Evolutionary conservation across 2,797 vertebrate genomes (phyloP).

Genomic region (Hipposideros larvatus): DNA sequence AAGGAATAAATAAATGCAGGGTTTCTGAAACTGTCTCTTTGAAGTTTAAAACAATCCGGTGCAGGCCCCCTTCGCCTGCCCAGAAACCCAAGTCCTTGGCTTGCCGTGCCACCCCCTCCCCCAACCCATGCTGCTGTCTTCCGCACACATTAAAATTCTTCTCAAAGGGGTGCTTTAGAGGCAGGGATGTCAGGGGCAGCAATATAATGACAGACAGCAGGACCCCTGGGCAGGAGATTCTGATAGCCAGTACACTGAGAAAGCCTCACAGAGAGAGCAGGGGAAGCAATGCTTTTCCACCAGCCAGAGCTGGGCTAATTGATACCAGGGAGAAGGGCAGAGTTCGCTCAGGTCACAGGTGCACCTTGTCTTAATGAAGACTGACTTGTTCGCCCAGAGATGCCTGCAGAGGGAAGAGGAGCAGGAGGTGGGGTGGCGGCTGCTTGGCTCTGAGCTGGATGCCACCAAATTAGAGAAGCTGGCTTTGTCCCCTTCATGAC

Average conservation of each 20-base stretch:
- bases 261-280: not conserved
- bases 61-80: not conserved
- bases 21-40: constrained; percentile 50
- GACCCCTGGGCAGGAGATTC: constrained; percentile 62
- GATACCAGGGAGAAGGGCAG: constrained; percentile 70
- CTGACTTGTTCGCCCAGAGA: constrained; percentile 51
- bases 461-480: constrained; percentile 60
- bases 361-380: constrained; percentile 69
- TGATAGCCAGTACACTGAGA: not conserved
- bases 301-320: constrained; percentile 56
- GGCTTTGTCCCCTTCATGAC: not conserved
- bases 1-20: not conserved
- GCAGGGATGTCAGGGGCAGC: constrained; percentile 22
- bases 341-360: constrained; percentile 70
- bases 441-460: not conserved
- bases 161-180: constrained; percentile 57
- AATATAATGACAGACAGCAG: constrained; percentile 18
- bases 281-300: not conserved
- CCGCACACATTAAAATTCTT: constrained; percentile 64
- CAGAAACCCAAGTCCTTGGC: not conserved
- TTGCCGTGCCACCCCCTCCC: not conserved
- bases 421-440: not conserved
- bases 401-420: constrained; percentile 9
- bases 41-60: constrained; percentile 61
- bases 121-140: not conserved